Evolutionary conservation across 2,797 vertebrate species (phyloP), one percentile per base, ranked within the genome.

Genomic region (Pelodytes ibericus): DNA sequence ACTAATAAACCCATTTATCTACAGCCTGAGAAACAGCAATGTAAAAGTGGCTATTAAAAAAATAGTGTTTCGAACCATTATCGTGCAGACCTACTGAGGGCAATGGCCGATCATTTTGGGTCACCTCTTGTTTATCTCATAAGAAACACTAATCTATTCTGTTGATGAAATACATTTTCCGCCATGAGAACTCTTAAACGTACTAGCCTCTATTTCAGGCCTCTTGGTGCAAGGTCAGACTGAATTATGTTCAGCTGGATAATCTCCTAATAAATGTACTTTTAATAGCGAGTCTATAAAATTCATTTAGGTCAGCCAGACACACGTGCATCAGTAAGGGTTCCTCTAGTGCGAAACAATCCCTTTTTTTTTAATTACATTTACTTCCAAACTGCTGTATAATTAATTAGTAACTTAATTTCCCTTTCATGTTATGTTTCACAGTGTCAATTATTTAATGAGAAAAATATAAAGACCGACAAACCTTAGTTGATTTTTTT

Each of bases 1-100:
- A 22, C 57, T 81, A 51, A 25, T 81, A 16, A 82, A 82, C 31
- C 81, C 81, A 9, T 84, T 81, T 24, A 82, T 84, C 26, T 84
- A 83, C 5, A 82, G 81, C 49, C 72, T 84, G 2, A 84, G 77
- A 11, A 84, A 84, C 29, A 70, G 63, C 7, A 74, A 82, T 5
- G 26, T 84, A 3, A 82, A 77, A 72, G 41, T 26, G 5, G 77
- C 77, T 13, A 66, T 62, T 16, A 68, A 29, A 41, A 69, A 70
- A n/a, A 64, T 71, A 44, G 31, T 57, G 11, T 56, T 29, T 7
- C 49, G 22, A 16, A 41, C 57, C 24, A 9, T 73, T 29, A 1
- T 65, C 30, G 22, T 18, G 26, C 30, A 41, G 31, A 73, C 30
- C 15, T 41, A 41, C 20, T 64, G 36, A 73, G n/a, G 11, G 49